A percentile compares a stretch with the other conserved stretches of the same genome.
Evolutionary conservation across 2,888 invertebrate species (phyloP).

Genomic region (Synanthedon tipuliformis): DNA sequence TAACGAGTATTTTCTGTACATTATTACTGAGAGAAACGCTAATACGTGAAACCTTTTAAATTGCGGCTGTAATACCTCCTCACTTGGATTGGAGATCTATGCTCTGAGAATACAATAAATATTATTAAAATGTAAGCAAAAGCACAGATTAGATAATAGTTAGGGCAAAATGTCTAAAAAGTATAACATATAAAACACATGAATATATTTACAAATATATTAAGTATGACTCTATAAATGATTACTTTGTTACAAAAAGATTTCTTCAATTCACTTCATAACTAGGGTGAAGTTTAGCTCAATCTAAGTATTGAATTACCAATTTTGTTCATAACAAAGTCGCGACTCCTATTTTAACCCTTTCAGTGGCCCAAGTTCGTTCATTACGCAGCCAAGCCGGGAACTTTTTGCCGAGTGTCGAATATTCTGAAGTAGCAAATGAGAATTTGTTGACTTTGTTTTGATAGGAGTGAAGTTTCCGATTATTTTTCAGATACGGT

Average conservation of each 20-base stretch:
- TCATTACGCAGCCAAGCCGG: slow-evolving; percentile 36
- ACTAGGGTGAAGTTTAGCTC: slow-evolving; percentile 22
- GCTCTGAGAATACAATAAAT: no score
- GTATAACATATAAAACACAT: no score
- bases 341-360: slow-evolving; percentile 43
- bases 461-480: slow-evolving; percentile 17
- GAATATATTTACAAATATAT: neutral
- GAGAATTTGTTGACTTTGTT: slow-evolving; percentile 34
- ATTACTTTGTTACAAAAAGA: slow-evolving; percentile 18
- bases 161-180: no score
- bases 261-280: slow-evolving; percentile 35
- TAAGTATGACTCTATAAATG: slow-evolving; percentile 1
- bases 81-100: no score
- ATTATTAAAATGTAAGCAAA: no score
- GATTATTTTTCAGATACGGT: neutral
- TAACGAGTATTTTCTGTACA: no score
- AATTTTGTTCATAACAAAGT: slow-evolving; percentile 49
- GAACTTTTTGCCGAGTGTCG: slow-evolving; percentile 36
- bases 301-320: slow-evolving; percentile 49
- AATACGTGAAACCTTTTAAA: no score
- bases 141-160: no score
- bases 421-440: slow-evolving; percentile 32
- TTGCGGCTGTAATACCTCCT: no score
- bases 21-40: no score
- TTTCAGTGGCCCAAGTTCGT: slow-evolving; percentile 45